Base-by-base conservation (phyloP, 2,888 invertebrate species). In the Rhorus exstirpatorius region DNA sequence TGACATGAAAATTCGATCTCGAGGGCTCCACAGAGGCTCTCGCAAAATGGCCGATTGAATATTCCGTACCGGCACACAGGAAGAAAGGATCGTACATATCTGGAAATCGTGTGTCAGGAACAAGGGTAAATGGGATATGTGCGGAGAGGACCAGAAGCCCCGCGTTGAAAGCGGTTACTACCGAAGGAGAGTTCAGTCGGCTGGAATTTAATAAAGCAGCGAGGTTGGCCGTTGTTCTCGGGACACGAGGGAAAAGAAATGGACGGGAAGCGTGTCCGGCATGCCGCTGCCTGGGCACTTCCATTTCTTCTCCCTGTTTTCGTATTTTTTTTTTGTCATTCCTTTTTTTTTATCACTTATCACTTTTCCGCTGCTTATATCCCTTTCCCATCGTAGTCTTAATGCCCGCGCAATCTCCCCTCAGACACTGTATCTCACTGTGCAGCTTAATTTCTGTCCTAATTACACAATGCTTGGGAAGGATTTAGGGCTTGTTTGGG, bases 241-340 rank as follows among this genome's bases (percentile, higher is more conserved):
- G 46, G 74, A 74, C 55, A 70, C 17, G 41, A 74, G 79, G 60
- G 76, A 51, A 83, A 85, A 86, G 85, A 85, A 88, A 86, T 86
- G 81, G 83, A 86, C 83, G 83, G 60, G 82, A 75, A 85, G 63
- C 86, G 86, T 88, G 86, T 85, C 83, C 81, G 81, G 86, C 84
- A 87, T 86, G 58, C 79, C 79, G 58, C 31, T 82, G 44, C 41
- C 51, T 24, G 10, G 35, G 31, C 55, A 44, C 26, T 68, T 58
- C 35, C 31, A 53, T 65, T 55, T 26, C 53, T 65, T 26, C 44
- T 10, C 31, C 38, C 10, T 38, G n/a, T 58, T 38, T 49, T n/a
- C 21, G 12, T 44, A 21, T 31, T 51, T 44, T 63, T 41, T 53
- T 21, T 35, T 31, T 41, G 10, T 55, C 26, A 44, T 68, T 46